Conservation (phyloP, 2,888 invertebrate genomes). For the Ethmia dodecea region DNA sequence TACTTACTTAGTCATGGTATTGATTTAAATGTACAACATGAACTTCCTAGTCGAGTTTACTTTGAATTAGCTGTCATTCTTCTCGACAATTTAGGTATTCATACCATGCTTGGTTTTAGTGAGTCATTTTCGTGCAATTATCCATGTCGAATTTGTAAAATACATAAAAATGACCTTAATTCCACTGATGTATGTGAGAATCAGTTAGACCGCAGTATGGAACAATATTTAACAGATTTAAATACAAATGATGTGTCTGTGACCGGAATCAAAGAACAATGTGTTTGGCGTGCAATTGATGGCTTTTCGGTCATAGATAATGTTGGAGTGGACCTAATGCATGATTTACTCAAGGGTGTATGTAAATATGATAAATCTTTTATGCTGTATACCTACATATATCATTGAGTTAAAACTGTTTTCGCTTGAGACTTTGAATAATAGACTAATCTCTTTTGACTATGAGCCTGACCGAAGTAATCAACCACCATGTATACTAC, state of each 20-base stretch:
- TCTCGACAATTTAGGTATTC: constrained; percentile 18
- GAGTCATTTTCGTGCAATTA: constrained; percentile 19
- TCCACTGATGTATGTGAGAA: background rate
- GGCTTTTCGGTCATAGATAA: constrained; percentile 13
- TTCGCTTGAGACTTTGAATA: constrained; percentile 8
- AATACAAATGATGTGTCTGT: background rate
- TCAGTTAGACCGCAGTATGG: background rate
- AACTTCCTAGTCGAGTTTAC: constrained; percentile 11
- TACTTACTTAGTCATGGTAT: constrained; percentile 7
- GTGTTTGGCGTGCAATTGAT: constrained; percentile 10
- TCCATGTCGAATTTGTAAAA: constrained; percentile 16
- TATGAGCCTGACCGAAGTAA: constrained; percentile 4
- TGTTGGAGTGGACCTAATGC: constrained; percentile 10
- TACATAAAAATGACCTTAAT: constrained; percentile 9
- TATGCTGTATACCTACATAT: background rate
- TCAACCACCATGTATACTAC: background rate
- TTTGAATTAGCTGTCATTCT: constrained; percentile 13
- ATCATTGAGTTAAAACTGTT: background rate
- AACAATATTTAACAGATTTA: constrained; percentile 1
- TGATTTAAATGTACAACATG: constrained; percentile 1
- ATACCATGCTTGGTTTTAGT: constrained; percentile 15
- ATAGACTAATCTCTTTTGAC: background rate
- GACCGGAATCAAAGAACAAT: constrained; percentile 16
- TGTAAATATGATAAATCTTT: constrained; percentile 5
- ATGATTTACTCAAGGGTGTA: constrained; percentile 8